Evolutionary conservation across 1,140 invertebrate species (phyloP).

Genomic region (Archegozetes longisetosus): DNA sequence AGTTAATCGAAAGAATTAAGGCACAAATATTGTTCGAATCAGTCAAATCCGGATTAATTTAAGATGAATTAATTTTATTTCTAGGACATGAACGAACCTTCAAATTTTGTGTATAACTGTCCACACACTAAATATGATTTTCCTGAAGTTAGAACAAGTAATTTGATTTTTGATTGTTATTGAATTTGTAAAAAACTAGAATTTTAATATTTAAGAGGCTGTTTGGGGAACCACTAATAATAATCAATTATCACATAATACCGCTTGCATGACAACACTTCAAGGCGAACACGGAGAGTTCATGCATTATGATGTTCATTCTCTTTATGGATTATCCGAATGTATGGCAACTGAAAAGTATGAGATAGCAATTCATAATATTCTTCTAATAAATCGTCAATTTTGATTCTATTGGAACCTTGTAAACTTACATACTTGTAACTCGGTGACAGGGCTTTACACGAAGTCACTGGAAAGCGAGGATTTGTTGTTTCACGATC

Average conservation of each 20-base stretch:
- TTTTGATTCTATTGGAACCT: slow-evolving; percentile 2
- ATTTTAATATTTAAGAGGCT: background rate
- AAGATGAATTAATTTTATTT: background rate
- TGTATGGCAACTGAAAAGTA: slow-evolving; percentile 53
- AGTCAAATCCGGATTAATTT: background rate
- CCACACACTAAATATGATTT: too few species aligned
- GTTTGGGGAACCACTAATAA: slow-evolving; percentile 32
- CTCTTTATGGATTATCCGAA: slow-evolving; percentile 59
- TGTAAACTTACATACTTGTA: background rate
- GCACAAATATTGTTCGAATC: background rate
- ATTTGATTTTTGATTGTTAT: too few species aligned
- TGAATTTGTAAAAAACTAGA: background rate
- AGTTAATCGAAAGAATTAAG: background rate
- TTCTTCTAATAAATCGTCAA: too few species aligned
- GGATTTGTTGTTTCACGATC: slow-evolving; percentile 66
- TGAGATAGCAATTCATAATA: slow-evolving; percentile 28
- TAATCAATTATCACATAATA: slow-evolving; percentile 38
- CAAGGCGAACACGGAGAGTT: slow-evolving; percentile 1
- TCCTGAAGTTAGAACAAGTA: too few species aligned
- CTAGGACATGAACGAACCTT: slow-evolving; percentile 22
- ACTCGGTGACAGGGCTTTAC: slow-evolving; percentile 15
- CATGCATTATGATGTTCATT: slow-evolving; percentile 45
- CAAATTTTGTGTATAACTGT: slow-evolving; percentile 19
- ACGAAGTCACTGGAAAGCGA: slow-evolving; percentile 26
- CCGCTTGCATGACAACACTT: background rate